phyloP scores from a whole-genome alignment of 2,113 vertebrate species.

The Saimiri boliviensis region DNA sequence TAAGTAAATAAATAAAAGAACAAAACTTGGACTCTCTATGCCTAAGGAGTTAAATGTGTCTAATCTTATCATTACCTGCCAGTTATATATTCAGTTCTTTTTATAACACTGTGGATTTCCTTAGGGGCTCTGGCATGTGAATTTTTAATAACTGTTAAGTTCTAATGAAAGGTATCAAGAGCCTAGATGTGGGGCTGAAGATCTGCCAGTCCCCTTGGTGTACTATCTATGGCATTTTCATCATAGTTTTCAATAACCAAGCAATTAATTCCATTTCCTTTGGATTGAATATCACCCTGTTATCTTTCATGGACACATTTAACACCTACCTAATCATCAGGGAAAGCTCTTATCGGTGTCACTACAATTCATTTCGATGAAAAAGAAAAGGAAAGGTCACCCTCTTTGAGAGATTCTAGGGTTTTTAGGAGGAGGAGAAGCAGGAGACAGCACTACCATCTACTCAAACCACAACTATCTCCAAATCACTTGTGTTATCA shows the following conservation, averaged over 20 bases:
- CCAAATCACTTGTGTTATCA: neutral
- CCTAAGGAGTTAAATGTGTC: neutral
- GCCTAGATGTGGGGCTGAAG: neutral
- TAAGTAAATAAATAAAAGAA: neutral
- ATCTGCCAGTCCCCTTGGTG: neutral
- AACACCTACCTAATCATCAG: neutral
- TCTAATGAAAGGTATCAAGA: neutral
- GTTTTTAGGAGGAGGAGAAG: neutral
- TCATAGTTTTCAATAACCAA: neutral
- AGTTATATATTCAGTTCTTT: neutral
- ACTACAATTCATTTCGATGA: neutral
- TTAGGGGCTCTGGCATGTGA: neutral
- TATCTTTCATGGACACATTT: neutral
- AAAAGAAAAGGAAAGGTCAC: neutral
- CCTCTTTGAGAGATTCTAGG: neutral
- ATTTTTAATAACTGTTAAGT: neutral
- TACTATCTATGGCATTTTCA: neutral
- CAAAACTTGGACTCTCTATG: neutral
- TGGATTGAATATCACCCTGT: neutral
- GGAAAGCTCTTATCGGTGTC: neutral
- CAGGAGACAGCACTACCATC: neutral
- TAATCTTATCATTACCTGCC: neutral
- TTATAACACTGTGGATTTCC: neutral
- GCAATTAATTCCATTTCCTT: neutral
- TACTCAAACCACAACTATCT: neutral